Percentiles rank a stretch among this genome's conserved stretches.
phyloP scores from a whole-genome alignment of 2,113 vertebrate genomes.

The Bos taurus region DNA sequence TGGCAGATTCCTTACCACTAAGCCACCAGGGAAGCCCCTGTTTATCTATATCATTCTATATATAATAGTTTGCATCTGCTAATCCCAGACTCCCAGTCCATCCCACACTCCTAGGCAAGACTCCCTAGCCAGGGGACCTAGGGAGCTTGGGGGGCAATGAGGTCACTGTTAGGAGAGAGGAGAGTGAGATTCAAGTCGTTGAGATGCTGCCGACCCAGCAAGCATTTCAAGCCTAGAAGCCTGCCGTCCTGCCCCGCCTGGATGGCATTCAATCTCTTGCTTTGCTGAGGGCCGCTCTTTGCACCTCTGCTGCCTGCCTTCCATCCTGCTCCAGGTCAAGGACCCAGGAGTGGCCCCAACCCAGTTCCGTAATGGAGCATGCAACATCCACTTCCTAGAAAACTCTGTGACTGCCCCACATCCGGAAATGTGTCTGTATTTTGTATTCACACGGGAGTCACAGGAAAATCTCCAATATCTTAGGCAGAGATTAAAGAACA shows the following conservation, averaged over 20 bases:
- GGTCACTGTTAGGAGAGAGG: background rate
- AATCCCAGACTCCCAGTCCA: background rate
- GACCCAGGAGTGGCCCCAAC: background rate
- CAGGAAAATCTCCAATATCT: background rate
- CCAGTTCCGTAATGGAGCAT: background rate
- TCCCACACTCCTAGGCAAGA: background rate
- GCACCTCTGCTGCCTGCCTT: background rate
- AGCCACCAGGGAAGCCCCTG: background rate
- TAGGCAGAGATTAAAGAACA: background rate
- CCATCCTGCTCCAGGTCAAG: background rate
- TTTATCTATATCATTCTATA: background rate
- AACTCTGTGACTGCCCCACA: background rate
- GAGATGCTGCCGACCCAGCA: background rate
- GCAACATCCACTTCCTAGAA: background rate
- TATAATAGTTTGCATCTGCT: background rate
- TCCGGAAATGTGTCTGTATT: background rate
- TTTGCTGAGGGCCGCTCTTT: background rate
- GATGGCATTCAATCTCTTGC: background rate
- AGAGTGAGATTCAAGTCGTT: background rate
- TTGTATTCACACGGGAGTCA: background rate
- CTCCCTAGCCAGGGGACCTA: background rate
- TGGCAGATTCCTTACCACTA: background rate
- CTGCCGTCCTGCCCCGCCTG: background rate
- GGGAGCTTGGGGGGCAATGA: background rate
- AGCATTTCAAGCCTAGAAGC: background rate